These are phyloP conservation scores for Melanotaenia boesemani DNA, from an alignment of 2,797 vertebrate species.

Conservation along the genomic window DNA sequence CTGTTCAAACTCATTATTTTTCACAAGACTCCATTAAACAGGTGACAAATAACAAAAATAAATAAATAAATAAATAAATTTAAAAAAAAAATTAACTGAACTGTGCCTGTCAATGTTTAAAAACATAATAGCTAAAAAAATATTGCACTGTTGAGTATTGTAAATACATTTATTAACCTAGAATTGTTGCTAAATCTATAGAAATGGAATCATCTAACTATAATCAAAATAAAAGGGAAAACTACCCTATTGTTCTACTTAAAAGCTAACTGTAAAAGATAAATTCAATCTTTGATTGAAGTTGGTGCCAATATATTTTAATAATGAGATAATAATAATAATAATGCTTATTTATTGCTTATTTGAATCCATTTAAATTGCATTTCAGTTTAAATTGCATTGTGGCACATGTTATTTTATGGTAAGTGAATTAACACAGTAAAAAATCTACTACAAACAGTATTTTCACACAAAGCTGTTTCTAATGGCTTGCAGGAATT, in stretches of 20 bases:
- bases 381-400: no score
- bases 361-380: neutral
- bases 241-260: no score
- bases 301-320: no score
- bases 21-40: neutral
- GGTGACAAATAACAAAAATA: neutral
- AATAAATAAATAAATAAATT: no score
- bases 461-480: neutral
- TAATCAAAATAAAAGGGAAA: no score
- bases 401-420: neutral
- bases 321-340: no score
- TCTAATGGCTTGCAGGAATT: slow-evolving; percentile 2
- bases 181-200: neutral
- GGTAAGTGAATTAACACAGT: neutral
- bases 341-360: neutral
- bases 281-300: no score
- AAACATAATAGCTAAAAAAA: neutral
- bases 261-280: no score
- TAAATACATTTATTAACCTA: neutral
- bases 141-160: neutral
- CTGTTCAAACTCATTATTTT: neutral
- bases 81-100: no score
- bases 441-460: neutral
- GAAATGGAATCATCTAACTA: neutral
- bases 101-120: neutral